Evolutionary conservation across 2,113 vertebrate species (phyloP).

Genomic region (Glareola pratincola): DNA sequence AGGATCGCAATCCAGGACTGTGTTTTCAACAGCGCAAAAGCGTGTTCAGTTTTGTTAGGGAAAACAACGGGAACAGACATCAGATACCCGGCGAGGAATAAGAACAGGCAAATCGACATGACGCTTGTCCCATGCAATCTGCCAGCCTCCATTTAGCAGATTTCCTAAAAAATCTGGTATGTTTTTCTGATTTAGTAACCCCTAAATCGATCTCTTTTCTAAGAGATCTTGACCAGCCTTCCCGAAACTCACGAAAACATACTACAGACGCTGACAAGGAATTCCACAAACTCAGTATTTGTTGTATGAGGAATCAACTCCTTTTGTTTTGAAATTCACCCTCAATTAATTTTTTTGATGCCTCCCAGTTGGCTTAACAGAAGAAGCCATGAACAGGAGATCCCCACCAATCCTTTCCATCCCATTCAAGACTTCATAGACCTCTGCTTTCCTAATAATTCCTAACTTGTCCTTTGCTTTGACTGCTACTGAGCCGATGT

Average conservation of each 20-base stretch:
- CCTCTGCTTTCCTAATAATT: not conserved
- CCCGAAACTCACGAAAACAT: not conserved
- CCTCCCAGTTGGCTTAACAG: not conserved
- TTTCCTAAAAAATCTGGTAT: not conserved
- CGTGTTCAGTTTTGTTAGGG: not conserved
- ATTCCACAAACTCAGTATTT: not conserved
- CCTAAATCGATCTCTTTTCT: not conserved
- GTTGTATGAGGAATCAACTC: not conserved
- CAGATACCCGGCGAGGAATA: not conserved
- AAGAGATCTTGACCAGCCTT: not conserved
- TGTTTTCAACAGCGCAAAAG: not conserved
- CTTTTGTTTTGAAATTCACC: not conserved
- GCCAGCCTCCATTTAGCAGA: not conserved
- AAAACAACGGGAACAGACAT: not conserved
- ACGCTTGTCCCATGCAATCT: fast-evolving
- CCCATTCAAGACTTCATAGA: not conserved
- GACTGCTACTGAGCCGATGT: not conserved
- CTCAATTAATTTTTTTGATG: not conserved
- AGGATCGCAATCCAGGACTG: not conserved
- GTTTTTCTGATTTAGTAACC: not conserved
- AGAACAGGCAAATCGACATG: fast-evolving
- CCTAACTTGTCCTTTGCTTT: not conserved
- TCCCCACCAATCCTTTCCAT: not conserved
- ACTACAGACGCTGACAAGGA: not conserved
- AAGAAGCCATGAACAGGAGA: not conserved